A percentile compares a stretch with the other conserved stretches of the same genome.
Conservation (phyloP, 2,113 vertebrate genomes). For the Acanthisitta chloris region DNA sequence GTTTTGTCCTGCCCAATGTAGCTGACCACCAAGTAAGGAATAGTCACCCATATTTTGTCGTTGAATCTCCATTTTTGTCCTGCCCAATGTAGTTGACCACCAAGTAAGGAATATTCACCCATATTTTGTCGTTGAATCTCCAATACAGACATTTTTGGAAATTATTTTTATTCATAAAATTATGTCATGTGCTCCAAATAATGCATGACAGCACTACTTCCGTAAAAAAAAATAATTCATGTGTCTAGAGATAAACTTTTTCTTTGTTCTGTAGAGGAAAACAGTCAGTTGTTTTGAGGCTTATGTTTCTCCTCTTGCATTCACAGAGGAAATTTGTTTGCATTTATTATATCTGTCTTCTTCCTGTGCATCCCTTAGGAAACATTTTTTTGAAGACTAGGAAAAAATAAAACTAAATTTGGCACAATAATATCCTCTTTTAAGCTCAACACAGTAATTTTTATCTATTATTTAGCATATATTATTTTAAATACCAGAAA, state of each 20-base stretch:
- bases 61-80: not conserved
- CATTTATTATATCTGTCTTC: slow-evolving; percentile 31
- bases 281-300: not conserved
- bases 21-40: not conserved
- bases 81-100: not conserved
- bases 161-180: not conserved
- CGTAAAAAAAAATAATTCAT: not conserved
- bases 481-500: slow-evolving; percentile 63
- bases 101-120: not conserved
- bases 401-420: slow-evolving; percentile 31
- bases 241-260: not conserved
- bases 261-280: not conserved
- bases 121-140: not conserved
- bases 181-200: not conserved
- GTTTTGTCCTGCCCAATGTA: not conserved
- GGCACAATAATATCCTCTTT: slow-evolving; percentile 10
- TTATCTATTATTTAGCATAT: slow-evolving; percentile 48
- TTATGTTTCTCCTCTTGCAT: not conserved
- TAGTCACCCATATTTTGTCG: not conserved
- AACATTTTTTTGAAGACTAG: not conserved
- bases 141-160: not conserved
- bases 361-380: slow-evolving; percentile 18
- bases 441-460: slow-evolving; percentile 31
- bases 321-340: slow-evolving; percentile 25
- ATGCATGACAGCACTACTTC: not conserved